Evolutionary conservation across 2,888 invertebrate species (phyloP), one percentile per base, ranked within the genome.

Genomic region (Phymatocera aterrima): DNA sequence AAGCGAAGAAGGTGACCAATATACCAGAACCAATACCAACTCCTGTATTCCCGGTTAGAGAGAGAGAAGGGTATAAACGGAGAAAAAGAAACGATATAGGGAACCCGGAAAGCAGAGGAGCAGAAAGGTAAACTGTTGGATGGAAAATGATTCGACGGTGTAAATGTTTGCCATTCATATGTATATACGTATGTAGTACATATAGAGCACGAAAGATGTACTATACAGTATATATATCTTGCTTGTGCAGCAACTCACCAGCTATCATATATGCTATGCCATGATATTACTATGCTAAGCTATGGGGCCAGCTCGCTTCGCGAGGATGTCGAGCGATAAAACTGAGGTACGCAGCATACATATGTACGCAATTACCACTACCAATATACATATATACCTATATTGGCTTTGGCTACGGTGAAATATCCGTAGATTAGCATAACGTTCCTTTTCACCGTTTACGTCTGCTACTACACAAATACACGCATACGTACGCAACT

Each of bases 101-200:
- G 10, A 64, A 34, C 21, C 61, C 61, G 72, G 34, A 51, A 40
- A 51, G 28, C 48, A 51, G 84, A 83, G 84, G 83, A 86, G 86
- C 86, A 84, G 84, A 84, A 87, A 86, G 85, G 87, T 85, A 87
- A 87, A 87, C 84, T 83, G 80, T 60, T 15, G 37, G 82, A 75
- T 81, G 83, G 82, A 82, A 84, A 83, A 83, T 83, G 85, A 85
- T 86, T 83, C 84, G 82, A 82, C 80, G 81, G 85, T 81, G 85
- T 82, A 85, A 87, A 87, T 86, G 86, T 87, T 87, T 87, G 84
- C 84, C 82, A 28, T 72, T 4, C 34, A 54, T 1, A n/a, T 54
- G n/a, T 54, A 6, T 18, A 18, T n/a, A 54, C 12, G n/a, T n/a
- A n/a, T n/a, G n/a, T n/a, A n/a, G n/a, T n/a, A n/a, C n/a, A n/a